These are phyloP conservation scores for Lycaena phlaeas DNA, from an alignment of 2,888 invertebrate species.

Conservation along the genomic window DNA sequence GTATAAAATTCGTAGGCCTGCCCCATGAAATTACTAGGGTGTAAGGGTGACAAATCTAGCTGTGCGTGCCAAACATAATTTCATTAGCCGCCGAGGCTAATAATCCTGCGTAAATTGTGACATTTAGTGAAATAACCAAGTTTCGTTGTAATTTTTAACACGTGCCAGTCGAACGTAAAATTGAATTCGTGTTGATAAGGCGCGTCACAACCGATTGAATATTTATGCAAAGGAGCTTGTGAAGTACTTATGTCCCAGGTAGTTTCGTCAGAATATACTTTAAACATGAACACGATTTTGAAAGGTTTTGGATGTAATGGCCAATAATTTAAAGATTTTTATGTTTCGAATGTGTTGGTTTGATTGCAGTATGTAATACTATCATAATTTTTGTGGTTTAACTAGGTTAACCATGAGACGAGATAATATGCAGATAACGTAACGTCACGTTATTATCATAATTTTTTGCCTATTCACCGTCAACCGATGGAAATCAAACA, in stretches of 20 bases:
- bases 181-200: conserved; percentile 59
- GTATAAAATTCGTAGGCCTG: too few species aligned
- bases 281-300: neutral
- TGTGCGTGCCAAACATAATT: conserved; percentile 53
- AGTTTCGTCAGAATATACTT: conserved; percentile 4
- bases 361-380: too few species aligned
- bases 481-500: too few species aligned
- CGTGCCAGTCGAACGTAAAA: conserved; percentile 36
- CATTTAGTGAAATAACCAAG: conserved; percentile 47
- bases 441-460: too few species aligned
- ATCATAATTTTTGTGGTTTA: too few species aligned
- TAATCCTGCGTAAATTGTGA: conserved; percentile 46
- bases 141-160: conserved; percentile 39
- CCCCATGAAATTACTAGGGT: neutral
- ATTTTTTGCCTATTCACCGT: too few species aligned
- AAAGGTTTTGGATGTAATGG: too few species aligned
- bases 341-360: too few species aligned
- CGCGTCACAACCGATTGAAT: conserved; percentile 21
- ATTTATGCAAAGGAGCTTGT: conserved; percentile 10
- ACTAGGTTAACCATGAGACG: too few species aligned
- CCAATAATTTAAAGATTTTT: too few species aligned
- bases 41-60: neutral
- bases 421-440: too few species aligned
- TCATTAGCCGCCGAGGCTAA: conserved; percentile 33
- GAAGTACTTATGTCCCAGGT: conserved; percentile 6